Conservation (phyloP, 2,888 invertebrate species). For the Salpingus planirostris region DNA sequence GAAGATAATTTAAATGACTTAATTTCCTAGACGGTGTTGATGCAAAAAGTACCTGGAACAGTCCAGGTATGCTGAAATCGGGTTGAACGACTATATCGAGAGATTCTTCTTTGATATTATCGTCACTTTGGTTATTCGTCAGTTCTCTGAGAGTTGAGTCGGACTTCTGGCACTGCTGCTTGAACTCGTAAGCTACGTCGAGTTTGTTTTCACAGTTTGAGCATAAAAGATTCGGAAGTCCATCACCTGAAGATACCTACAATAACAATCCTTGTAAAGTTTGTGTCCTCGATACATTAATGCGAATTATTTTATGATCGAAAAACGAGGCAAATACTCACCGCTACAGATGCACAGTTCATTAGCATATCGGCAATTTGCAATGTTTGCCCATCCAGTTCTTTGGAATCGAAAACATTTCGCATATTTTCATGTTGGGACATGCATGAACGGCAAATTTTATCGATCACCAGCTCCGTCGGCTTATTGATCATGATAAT, state of each 20-base stretch:
- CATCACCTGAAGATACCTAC: slow-evolving; percentile 35
- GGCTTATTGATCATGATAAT: slow-evolving; percentile 30
- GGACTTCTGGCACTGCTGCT: slow-evolving; percentile 39
- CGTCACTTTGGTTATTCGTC: slow-evolving; percentile 14
- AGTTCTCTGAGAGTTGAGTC: slow-evolving; percentile 33
- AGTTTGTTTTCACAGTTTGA: slow-evolving; percentile 36
- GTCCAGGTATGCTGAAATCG: slow-evolving; percentile 16
- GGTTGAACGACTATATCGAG: slow-evolving; percentile 26
- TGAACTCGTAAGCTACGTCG: slow-evolving; percentile 36
- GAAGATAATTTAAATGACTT: too few species aligned
- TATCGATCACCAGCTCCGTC: slow-evolving; percentile 32
- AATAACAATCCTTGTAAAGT: slow-evolving; percentile 7
- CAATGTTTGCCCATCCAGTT: slow-evolving; percentile 27
- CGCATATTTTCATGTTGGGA: slow-evolving; percentile 34
- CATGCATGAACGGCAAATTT: slow-evolving; percentile 41
- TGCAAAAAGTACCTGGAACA: too few species aligned
- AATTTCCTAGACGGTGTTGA: too few species aligned
- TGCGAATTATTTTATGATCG: background rate
- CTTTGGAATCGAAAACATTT: slow-evolving; percentile 35
- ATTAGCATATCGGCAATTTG: slow-evolving; percentile 39
- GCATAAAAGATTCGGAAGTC: slow-evolving; percentile 37
- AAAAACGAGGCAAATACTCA: slow-evolving; percentile 19
- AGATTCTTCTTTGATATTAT: slow-evolving; percentile 19
- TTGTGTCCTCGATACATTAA: too few species aligned
- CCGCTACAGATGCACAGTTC: slow-evolving; percentile 39